These are phyloP conservation scores for Oreortyx pictus DNA, from an alignment of 2,797 vertebrate species.

Conservation along the genomic window DNA sequence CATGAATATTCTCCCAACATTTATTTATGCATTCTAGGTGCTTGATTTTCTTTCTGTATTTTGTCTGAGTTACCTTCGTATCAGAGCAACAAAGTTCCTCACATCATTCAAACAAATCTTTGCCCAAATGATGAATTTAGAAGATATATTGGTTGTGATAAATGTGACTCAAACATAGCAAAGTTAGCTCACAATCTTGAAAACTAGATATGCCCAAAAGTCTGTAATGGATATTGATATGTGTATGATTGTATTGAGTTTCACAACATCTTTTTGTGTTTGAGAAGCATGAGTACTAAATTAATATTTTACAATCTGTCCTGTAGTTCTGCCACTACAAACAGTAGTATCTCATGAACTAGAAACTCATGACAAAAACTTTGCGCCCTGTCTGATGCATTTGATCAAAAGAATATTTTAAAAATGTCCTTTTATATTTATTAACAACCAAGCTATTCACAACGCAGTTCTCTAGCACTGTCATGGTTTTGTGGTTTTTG, in stretches of 20 bases:
- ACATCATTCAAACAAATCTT: background rate
- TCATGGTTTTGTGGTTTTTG: too few relatives aligned
- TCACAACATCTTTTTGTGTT: background rate
- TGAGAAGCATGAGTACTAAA: background rate
- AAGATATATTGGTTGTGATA: background rate
- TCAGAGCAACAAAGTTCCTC: background rate
- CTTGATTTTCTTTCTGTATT: background rate
- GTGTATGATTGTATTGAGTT: background rate
- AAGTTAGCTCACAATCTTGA: background rate
- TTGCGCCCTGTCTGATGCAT: background rate
- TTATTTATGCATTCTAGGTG: background rate
- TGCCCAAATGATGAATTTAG: background rate
- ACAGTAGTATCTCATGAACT: background rate
- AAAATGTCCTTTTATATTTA: background rate
- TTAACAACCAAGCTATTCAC: background rate
- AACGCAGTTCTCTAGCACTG: background rate
- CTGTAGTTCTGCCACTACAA: background rate
- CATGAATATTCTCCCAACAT: background rate
- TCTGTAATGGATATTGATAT: background rate
- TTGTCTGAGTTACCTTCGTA: background rate
- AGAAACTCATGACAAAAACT: background rate
- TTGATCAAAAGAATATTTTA: background rate
- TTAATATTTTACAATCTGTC: background rate
- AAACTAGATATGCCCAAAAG: background rate
- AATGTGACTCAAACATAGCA: background rate